These are phyloP conservation scores for Enteromius unitaeniatus DNA, from an alignment of 2,797 vertebrate species.

Conservation along the genomic window DNA sequence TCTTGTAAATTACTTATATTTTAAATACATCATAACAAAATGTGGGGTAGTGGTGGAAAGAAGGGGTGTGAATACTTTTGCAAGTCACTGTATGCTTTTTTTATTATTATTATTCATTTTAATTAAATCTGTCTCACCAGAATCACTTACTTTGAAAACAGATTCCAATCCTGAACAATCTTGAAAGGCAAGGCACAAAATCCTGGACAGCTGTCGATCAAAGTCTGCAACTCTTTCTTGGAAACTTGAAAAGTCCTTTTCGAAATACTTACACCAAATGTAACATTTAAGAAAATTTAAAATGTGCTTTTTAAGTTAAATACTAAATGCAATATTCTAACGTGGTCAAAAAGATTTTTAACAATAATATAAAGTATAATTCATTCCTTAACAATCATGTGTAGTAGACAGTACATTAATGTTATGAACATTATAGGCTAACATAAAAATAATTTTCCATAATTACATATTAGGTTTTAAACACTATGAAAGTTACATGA, in stretches of 20 bases:
- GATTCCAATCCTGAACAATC: slow-evolving; percentile 83
- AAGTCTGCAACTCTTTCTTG: slow-evolving; percentile 77
- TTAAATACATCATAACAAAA: background rate
- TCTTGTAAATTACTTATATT: background rate
- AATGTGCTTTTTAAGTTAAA: background rate
- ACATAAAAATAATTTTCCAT: background rate
- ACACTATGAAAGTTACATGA: background rate
- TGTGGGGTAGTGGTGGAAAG: background rate
- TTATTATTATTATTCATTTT: background rate
- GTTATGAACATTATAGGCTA: background rate
- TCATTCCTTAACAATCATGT: background rate
- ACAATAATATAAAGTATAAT: background rate
- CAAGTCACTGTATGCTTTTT: background rate
- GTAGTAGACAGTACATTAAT: background rate
- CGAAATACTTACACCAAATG: slow-evolving; percentile 74
- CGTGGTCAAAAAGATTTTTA: background rate
- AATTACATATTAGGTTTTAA: background rate
- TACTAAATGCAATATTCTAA: background rate
- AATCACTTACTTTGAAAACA: slow-evolving; percentile 79
- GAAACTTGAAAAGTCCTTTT: slow-evolving; percentile 77
- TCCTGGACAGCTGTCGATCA: slow-evolving; percentile 76
- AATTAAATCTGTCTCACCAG: background rate
- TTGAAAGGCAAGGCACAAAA: slow-evolving; percentile 80
- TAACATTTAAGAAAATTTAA: background rate
- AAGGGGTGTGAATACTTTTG: background rate